Evolutionary conservation across 1,140 invertebrate species (phyloP).

Genomic region (Tetragonula clypearis): DNA sequence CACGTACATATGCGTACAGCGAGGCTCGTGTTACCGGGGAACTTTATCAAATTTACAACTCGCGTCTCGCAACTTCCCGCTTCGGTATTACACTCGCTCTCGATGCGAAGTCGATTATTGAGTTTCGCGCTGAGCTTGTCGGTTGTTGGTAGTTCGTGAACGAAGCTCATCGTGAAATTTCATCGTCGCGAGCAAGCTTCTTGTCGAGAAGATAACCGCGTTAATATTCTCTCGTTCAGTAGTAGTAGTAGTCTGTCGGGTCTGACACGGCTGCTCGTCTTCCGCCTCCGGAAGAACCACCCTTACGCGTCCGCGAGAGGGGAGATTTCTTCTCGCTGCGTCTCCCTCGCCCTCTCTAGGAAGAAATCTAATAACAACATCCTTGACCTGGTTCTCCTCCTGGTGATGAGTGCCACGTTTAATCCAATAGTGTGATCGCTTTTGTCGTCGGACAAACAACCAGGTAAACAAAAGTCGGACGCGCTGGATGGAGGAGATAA

Average conservation of each 20-base stretch:
- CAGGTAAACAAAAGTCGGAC: not conserved
- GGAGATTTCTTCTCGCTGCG: not conserved
- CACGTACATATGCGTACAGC: not conserved
- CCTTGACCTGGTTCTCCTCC: slow-evolving; percentile 25
- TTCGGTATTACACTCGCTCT: not conserved
- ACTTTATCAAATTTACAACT: slow-evolving; percentile 4
- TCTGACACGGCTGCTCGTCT: not conserved
- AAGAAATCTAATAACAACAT: slow-evolving; percentile 13
- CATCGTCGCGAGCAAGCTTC: slow-evolving; percentile 4
- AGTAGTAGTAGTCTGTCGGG: too few species aligned
- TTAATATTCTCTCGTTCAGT: not conserved
- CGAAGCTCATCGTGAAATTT: not conserved
- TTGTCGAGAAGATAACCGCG: not conserved
- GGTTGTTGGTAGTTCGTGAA: not conserved
- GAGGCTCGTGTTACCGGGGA: not conserved
- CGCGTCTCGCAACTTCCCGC: not conserved
- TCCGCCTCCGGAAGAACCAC: not conserved
- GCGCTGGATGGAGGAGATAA: not conserved
- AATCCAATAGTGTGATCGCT: slow-evolving; percentile 5
- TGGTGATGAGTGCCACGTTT: not conserved
- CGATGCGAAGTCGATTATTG: slow-evolving; percentile 21
- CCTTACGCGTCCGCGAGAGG: not conserved
- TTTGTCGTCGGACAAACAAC: not conserved
- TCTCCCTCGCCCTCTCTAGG: not conserved
- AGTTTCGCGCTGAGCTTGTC: not conserved